phyloP scores from a whole-genome alignment of 2,113 vertebrate species.

The Pampusana beccarii region DNA sequence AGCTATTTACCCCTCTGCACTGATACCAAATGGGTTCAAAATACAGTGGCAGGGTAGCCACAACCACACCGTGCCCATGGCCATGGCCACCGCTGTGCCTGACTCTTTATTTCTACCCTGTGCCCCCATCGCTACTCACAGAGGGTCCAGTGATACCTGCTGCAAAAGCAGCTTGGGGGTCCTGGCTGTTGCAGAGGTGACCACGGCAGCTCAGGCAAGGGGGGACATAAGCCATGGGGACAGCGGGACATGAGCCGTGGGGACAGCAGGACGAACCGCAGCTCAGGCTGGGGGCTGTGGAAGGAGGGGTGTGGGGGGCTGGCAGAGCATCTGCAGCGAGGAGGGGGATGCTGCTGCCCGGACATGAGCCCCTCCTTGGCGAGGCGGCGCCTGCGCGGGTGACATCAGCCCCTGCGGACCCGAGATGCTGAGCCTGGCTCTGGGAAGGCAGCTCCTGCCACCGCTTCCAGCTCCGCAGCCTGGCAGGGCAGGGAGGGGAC shows the following conservation, averaged over 20 bases:
- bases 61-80: background rate
- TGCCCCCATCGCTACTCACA: rapidly evolving
- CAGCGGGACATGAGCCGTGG: background rate
- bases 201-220: background rate
- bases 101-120: background rate
- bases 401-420: conserved; percentile 53
- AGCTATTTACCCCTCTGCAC: background rate
- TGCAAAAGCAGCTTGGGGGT: background rate
- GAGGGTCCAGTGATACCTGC: background rate
- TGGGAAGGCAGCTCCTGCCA: background rate
- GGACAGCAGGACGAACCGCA: background rate
- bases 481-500: background rate
- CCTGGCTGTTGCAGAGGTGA: background rate
- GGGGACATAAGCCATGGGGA: no score
- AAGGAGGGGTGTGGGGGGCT: background rate
- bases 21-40: background rate
- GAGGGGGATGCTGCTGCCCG: conserved; percentile 39
- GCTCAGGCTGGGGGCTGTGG: background rate
- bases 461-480: background rate
- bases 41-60: background rate
- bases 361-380: conserved; percentile 45
- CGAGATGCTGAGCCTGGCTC: conserved; percentile 30
- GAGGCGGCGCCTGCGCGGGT: conserved; percentile 41
- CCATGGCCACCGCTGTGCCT: background rate
- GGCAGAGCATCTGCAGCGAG: background rate